A percentile compares a stretch with the other conserved stretches of the same genome.
phyloP scores from a whole-genome alignment of 2,113 vertebrate genomes.

The Charadrius vociferus region DNA sequence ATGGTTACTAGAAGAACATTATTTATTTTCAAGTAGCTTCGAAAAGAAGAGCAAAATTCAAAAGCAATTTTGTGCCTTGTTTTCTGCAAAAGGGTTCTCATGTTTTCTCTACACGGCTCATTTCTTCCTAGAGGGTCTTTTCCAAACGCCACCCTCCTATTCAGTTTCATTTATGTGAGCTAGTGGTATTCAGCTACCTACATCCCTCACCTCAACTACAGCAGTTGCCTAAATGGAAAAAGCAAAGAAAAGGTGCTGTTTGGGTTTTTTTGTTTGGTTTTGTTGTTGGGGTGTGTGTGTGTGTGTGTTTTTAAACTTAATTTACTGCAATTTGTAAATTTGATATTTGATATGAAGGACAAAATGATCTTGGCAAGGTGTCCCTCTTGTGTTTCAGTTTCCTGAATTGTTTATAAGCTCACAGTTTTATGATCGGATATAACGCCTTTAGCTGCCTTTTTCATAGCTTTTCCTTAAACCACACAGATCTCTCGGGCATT shows the following conservation, averaged over 20 bases:
- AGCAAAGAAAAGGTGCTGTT: not conserved
- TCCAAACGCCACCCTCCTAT: not conserved
- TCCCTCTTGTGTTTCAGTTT: not conserved
- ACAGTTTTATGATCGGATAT: not conserved
- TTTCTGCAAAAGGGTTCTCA: not conserved
- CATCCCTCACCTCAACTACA: not conserved
- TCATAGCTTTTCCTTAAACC: not conserved
- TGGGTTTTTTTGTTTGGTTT: not conserved
- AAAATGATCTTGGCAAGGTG: not conserved
- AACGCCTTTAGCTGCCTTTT: not conserved
- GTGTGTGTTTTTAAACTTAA: not conserved
- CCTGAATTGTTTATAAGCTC: not conserved
- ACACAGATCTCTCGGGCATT: not conserved
- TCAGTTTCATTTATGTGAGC: not conserved
- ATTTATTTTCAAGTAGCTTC: not conserved
- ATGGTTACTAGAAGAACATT: not conserved
- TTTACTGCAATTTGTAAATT: not conserved
- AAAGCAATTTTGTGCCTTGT: not conserved
- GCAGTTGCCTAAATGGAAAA: not conserved
- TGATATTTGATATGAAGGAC: not conserved
- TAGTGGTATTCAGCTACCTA: not conserved
- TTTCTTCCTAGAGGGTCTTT: conserved; percentile 13
- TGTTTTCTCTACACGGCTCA: not conserved
- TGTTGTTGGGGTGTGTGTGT: not conserved
- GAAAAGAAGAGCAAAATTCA: not conserved